Evolutionary conservation across 2,797 vertebrate species (phyloP).

Genomic region (Crypturellus tataupa): DNA sequence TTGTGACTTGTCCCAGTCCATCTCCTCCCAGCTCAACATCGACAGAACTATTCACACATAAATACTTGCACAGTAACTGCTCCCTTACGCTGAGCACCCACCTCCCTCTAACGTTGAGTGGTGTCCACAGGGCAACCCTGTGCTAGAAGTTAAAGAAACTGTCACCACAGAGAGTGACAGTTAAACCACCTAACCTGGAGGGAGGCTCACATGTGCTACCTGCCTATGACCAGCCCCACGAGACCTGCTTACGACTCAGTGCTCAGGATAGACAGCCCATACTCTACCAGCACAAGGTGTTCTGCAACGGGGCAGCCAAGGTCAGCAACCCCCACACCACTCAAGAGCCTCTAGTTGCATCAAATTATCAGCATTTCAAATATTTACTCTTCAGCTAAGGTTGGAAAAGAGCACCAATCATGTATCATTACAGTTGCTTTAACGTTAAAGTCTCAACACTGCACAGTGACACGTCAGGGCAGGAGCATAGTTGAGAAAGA

Average conservation of each 20-base stretch:
- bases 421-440: fast-evolving
- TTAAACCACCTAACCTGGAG: background rate
- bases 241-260: too few relatives aligned
- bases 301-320: fast-evolving
- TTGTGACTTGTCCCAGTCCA: background rate
- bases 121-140: background rate
- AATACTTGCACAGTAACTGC: fast-evolving
- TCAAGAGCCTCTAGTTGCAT: background rate
- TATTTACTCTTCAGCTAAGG: background rate
- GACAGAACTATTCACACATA: background rate
- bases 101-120: background rate
- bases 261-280: background rate
- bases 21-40: background rate
- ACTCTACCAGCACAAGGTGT: background rate
- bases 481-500: background rate
- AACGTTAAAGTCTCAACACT: background rate
- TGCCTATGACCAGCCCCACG: fast-evolving
- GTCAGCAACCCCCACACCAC: background rate
- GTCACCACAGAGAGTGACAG: fast-evolving
- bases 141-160: background rate
- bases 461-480: background rate
- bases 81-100: fast-evolving
- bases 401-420: background rate
- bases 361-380: background rate
- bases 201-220: fast-evolving